These are phyloP conservation scores for Cheilosia pagana DNA, from an alignment of 2,888 invertebrate genomes.

Conservation along the genomic window DNA sequence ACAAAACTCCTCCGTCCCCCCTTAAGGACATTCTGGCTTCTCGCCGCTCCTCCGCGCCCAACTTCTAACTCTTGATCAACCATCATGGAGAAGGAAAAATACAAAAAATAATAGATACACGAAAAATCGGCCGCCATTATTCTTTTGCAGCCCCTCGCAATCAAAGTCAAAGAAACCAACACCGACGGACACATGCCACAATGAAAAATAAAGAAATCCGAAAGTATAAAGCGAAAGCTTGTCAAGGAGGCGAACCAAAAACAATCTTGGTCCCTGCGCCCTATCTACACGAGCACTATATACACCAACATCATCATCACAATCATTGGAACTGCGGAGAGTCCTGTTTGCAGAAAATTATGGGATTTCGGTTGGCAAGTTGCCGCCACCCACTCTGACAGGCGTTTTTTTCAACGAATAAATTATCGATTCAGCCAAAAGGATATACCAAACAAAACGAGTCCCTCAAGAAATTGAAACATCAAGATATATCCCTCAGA, in stretches of 20 bases:
- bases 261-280: slow-evolving; percentile 45
- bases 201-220: slow-evolving; percentile 6
- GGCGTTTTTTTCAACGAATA: slow-evolving; percentile 31
- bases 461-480: slow-evolving; percentile 66
- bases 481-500: slow-evolving; percentile 67
- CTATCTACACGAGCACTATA: neutral
- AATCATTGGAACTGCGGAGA: slow-evolving; percentile 57
- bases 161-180: slow-evolving; percentile 36
- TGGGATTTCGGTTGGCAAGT: slow-evolving; percentile 71
- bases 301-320: slow-evolving; percentile 41
- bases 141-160: slow-evolving; percentile 24
- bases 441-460: slow-evolving; percentile 28
- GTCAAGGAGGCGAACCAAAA: slow-evolving; percentile 47
- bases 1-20: slow-evolving; percentile 4
- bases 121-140: slow-evolving; percentile 73
- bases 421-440: slow-evolving; percentile 66
- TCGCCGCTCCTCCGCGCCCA: slow-evolving; percentile 20
- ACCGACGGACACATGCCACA: slow-evolving; percentile 50
- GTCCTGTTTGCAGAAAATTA: slow-evolving; percentile 69
- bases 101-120: slow-evolving; percentile 54
- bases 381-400: slow-evolving; percentile 20
- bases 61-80: slow-evolving; percentile 20
- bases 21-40: slow-evolving; percentile 33
- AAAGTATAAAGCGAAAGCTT: slow-evolving; percentile 31
- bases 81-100: slow-evolving; percentile 23